Evolutionary conservation across 1,140 invertebrate species (phyloP).

Genomic region (Megalopta genalis): DNA sequence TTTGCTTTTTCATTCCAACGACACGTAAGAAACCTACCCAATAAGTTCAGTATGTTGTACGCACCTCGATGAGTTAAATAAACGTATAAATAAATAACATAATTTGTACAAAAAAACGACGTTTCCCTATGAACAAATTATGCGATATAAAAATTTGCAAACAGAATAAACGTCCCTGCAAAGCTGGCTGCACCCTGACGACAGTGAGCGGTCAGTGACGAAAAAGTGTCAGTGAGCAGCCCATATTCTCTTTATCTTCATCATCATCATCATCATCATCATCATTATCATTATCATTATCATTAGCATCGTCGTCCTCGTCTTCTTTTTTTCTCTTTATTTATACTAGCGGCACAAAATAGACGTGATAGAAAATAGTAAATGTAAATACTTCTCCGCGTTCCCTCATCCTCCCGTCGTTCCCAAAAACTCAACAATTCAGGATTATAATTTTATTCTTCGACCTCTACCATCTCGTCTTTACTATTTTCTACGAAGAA

Average conservation of each 20-base stretch:
- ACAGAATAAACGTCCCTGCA: neutral
- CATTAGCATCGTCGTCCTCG: too few species aligned
- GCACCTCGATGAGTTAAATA: constrained; percentile 1
- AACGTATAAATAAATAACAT: constrained; percentile 6
- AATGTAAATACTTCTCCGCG: constrained; percentile 10
- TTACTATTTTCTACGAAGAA: constrained; percentile 38
- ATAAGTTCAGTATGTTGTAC: neutral
- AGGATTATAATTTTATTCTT: neutral
- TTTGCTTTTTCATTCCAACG: too few species aligned
- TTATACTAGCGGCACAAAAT: constrained; percentile 28
- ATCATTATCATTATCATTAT: too few species aligned
- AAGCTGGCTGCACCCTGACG: constrained; percentile 5
- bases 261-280: neutral
- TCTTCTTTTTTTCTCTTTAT: neutral
- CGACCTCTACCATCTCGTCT: neutral
- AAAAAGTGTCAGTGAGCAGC: constrained; percentile 1
- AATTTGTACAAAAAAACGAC: constrained; percentile 9
- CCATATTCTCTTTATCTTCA: neutral
- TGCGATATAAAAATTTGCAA: neutral
- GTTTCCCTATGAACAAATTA: neutral
- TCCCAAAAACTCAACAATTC: neutral
- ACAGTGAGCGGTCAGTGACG: neutral
- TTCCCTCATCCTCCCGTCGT: neutral
- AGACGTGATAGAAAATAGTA: constrained; percentile 40
- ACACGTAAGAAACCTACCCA: neutral